phyloP scores from a whole-genome alignment of 2,888 invertebrate genomes.

The Entomobrya multifasciata region DNA sequence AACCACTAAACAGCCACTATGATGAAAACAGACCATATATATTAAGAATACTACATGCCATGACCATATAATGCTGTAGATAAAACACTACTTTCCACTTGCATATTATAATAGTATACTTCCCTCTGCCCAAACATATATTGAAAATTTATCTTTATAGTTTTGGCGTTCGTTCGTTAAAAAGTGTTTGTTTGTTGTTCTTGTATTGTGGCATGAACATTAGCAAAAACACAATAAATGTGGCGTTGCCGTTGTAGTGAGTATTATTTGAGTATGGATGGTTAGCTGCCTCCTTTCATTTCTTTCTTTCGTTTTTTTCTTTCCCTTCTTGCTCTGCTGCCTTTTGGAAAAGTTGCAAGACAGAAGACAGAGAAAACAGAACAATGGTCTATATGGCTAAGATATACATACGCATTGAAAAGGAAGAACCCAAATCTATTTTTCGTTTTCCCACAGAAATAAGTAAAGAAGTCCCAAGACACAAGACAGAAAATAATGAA shows the following conservation, averaged over 20 bases:
- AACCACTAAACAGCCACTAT: conserved; percentile 29
- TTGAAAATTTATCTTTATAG: conserved; percentile 53
- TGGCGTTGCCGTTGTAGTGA: no score
- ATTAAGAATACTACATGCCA: not conserved
- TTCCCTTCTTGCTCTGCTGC: conserved; percentile 2
- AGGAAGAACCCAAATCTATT: conserved; percentile 2
- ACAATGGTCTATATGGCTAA: no score
- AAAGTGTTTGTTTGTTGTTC: conserved; percentile 17
- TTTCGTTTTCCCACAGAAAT: conserved; percentile 10
- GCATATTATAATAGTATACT: no score
- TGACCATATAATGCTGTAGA: no score
- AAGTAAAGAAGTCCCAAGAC: not conserved
- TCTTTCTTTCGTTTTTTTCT: no score
- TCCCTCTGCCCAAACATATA: no score
- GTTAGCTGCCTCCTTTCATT: not conserved
- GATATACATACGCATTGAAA: no score
- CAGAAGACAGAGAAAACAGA: not conserved
- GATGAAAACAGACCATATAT: conserved; percentile 5
- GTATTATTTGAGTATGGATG: not conserved
- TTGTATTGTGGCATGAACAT: no score
- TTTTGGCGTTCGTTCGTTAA: conserved; percentile 29
- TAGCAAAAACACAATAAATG: not conserved
- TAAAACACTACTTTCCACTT: no score
- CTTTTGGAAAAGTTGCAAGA: conserved; percentile 2
- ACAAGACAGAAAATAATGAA: conserved; percentile 36